Conservation (phyloP, 2,113 vertebrate genomes). For the Forbesichthys papilliferus region DNA sequence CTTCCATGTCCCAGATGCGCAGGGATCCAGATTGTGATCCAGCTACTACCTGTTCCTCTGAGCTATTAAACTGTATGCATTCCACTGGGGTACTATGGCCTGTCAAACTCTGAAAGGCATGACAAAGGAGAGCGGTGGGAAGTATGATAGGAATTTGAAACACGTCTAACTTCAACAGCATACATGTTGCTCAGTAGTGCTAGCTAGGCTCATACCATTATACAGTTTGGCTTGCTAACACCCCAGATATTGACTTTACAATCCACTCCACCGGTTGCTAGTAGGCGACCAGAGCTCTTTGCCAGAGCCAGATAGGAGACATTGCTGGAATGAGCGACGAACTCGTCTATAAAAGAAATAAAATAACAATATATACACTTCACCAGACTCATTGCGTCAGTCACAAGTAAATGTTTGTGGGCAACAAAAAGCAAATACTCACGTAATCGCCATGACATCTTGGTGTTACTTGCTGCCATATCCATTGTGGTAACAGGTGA, state of each 20-base stretch:
- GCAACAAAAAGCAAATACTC: slow-evolving; percentile 66
- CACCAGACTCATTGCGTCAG: neutral
- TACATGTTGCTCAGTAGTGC: neutral
- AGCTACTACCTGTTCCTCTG: slow-evolving; percentile 90
- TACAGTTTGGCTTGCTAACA: slow-evolving; percentile 95
- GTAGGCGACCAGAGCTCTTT: slow-evolving; percentile 87
- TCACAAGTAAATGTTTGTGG: neutral
- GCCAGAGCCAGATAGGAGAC: slow-evolving; percentile 89
- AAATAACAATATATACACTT: neutral
- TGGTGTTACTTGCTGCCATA: slow-evolving; percentile 79
- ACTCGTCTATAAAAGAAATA: slow-evolving; percentile 81
- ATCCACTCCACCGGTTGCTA: slow-evolving; percentile 94
- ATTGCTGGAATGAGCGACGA: slow-evolving; percentile 88
- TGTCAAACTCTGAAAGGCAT: slow-evolving; percentile 83
- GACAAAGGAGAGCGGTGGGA: neutral
- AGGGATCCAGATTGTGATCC: slow-evolving; percentile 95
- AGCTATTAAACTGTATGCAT: slow-evolving; percentile 87
- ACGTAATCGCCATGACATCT: slow-evolving; percentile 94
- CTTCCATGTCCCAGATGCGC: slow-evolving; percentile 95
- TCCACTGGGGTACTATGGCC: slow-evolving; percentile 90
- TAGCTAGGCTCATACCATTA: slow-evolving; percentile 82
- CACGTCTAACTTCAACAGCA: neutral
- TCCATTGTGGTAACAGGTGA: slow-evolving; percentile 78
- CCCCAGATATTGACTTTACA: slow-evolving; percentile 95
- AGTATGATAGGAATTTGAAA: neutral